Base-by-base conservation (phyloP, 2,888 invertebrate species). In the Leptopterna dolabrata region DNA sequence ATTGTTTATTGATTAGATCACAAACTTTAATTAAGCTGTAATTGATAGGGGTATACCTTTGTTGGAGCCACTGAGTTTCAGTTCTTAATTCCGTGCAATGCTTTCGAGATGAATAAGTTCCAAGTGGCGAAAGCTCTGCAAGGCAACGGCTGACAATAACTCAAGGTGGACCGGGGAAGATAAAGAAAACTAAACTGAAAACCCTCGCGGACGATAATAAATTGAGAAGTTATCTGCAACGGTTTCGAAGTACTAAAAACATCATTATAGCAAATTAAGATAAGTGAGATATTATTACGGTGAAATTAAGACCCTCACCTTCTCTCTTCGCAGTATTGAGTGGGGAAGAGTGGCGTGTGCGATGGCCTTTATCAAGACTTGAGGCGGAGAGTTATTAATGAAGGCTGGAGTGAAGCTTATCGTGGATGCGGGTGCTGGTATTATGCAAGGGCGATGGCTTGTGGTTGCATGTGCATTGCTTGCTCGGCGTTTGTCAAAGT, bases 271-370 rank as follows among this genome's bases (percentile, higher is more conserved):
- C 63, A 63, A 63, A 63, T 63, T 63, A 63, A 63, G 63, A 63
- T 63, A 63, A 63, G 63, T 63, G 63, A 63, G 63, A 63, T 63
- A 63, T 63, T 63, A 63, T 63, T 63, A 63, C 63, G 24, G 63
- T 63, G 11, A 63, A 63, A 63, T 63, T 24, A 63, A 63, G 63
- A 24, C 63, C 24, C 63, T 63, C 63, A 24, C 63, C 63, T 63
- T 36, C 51, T 51, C 51, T n/a, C 13, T 9, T 24, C 24, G 24
- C 63, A 6, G 19, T 63, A 24, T 11, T 16, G 51, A 51, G 51
- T n/a, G n/a, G 51, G n/a, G 51, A 51, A 63, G 63, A 63, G 63
- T 63, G 63, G 63, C 63, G 63, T 63, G 63, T 63, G 63, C 63
- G 24, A 63, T 63, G 63, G 63, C 27, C 63, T 63, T 63, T 63